phyloP scores from a whole-genome alignment of 1,140 invertebrate genomes.

The Drosophila nannoptera region DNA sequence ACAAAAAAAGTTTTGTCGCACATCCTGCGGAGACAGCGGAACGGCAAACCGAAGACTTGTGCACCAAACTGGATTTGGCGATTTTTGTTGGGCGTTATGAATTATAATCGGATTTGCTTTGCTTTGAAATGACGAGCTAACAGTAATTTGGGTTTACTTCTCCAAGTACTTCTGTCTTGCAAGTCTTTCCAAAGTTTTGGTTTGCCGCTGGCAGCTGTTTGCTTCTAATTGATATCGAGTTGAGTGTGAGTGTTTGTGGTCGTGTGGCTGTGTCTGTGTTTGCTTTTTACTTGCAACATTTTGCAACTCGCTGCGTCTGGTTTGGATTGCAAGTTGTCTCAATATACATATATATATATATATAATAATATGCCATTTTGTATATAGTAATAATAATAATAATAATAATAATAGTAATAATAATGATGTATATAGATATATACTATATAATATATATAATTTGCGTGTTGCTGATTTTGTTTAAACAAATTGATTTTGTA shows the following conservation, averaged over 20 bases:
- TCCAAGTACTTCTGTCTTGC: constrained; percentile 25
- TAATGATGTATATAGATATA: constrained; percentile 57
- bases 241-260: constrained; percentile 13
- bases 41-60: constrained; percentile 62
- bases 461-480: constrained; percentile 65
- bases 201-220: constrained; percentile 66
- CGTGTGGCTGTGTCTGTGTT: constrained; percentile 3
- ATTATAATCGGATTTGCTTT: not conserved
- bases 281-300: constrained; percentile 18
- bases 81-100: constrained; percentile 3
- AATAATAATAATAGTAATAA: constrained; percentile 71
- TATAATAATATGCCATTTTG: constrained; percentile 71
- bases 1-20: constrained; percentile 37
- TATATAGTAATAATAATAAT: constrained; percentile 70
- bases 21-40: constrained; percentile 49
- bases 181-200: constrained; percentile 46
- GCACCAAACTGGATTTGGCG: constrained; percentile 52
- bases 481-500: constrained; percentile 73
- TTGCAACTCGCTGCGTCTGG: constrained; percentile 11
- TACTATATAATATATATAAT: constrained; percentile 59
- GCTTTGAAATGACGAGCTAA: constrained; percentile 15
- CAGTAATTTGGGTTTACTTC: constrained; percentile 32
- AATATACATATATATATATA: constrained; percentile 51
- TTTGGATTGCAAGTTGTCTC: constrained; percentile 26
- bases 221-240: constrained; percentile 65